Evolutionary conservation across 64 coral and sea anemone genomes (phyloP).

Genomic region (Porites australiensis): DNA sequence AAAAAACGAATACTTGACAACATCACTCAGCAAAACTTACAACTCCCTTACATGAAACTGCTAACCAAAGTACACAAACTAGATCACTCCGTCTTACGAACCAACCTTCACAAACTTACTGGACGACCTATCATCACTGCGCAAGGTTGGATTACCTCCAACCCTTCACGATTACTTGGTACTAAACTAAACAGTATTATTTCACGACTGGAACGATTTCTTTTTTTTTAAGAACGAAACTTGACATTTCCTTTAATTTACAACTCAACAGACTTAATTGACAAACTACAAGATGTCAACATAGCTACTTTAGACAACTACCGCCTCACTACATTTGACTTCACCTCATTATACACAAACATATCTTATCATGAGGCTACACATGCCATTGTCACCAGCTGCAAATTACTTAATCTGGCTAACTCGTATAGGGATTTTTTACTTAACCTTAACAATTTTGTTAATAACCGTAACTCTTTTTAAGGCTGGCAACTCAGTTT

Average conservation of each 20-base stretch:
- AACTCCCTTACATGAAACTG: slow-evolving; percentile 1
- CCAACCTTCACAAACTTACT: not conserved
- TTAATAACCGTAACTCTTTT: slow-evolving; percentile 29
- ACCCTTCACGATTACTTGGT: slow-evolving; percentile 3
- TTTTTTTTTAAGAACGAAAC: not conserved
- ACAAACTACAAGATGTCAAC: not conserved
- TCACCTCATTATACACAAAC: not conserved
- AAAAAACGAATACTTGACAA: no score
- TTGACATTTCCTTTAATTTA: not conserved
- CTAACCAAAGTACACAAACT: slow-evolving; percentile 37
- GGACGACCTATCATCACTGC: slow-evolving; percentile 4
- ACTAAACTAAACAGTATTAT: slow-evolving; percentile 28
- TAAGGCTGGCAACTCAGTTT: not conserved
- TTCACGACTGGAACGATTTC: not conserved
- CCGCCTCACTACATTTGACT: slow-evolving; percentile 12
- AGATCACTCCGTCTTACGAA: not conserved
- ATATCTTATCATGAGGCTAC: not conserved
- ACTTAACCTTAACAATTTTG: slow-evolving; percentile 15
- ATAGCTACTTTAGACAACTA: not conserved
- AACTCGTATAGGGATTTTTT: slow-evolving; percentile 1
- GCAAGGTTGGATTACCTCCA: slow-evolving; percentile 16
- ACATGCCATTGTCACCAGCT: not conserved
- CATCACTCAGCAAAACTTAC: not conserved
- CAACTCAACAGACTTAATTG: not conserved
- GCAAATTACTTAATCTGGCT: slow-evolving; percentile 18